A percentile compares a stretch with the other conserved stretches of the same genome.
Evolutionary conservation across 2,797 vertebrate species (phyloP).

Genomic region (Lycodopsis pacificus): DNA sequence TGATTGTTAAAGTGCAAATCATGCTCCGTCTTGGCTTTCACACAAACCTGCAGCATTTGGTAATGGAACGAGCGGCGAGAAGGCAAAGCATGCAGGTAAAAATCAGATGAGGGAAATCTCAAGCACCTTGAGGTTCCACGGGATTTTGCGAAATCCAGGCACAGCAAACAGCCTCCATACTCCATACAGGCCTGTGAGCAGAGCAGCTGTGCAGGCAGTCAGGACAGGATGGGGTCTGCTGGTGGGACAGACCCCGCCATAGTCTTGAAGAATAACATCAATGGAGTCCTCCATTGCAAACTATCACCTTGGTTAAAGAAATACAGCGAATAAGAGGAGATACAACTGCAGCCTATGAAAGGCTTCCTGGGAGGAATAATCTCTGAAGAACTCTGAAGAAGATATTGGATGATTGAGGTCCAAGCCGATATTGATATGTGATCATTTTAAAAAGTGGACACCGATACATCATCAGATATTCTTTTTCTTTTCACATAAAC

Average conservation of each 20-base stretch:
- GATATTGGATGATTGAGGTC: background rate
- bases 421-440: background rate
- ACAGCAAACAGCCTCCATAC: slow-evolving; percentile 82
- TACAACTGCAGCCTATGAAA: background rate
- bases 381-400: background rate
- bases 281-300: slow-evolving; percentile 83
- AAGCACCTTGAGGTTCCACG: slow-evolving; percentile 79
- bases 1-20: slow-evolving; percentile 61
- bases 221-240: slow-evolving; percentile 55
- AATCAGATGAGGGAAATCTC: background rate
- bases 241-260: slow-evolving; percentile 22
- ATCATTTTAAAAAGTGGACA: background rate
- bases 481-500: background rate
- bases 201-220: slow-evolving; percentile 57
- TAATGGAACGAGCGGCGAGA: background rate
- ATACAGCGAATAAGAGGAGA: background rate
- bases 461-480: background rate
- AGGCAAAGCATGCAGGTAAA: slow-evolving; percentile 24
- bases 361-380: background rate
- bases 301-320: slow-evolving; percentile 8
- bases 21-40: background rate
- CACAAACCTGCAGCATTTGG: slow-evolving; percentile 15
- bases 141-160: slow-evolving; percentile 82
- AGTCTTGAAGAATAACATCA: slow-evolving; percentile 81
- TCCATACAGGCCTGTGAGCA: slow-evolving; percentile 78